A percentile compares a stretch with the other conserved stretches of the same genome.
Conservation (phyloP, 1,140 invertebrate genomes). For the Octopus sinensis region DNA sequence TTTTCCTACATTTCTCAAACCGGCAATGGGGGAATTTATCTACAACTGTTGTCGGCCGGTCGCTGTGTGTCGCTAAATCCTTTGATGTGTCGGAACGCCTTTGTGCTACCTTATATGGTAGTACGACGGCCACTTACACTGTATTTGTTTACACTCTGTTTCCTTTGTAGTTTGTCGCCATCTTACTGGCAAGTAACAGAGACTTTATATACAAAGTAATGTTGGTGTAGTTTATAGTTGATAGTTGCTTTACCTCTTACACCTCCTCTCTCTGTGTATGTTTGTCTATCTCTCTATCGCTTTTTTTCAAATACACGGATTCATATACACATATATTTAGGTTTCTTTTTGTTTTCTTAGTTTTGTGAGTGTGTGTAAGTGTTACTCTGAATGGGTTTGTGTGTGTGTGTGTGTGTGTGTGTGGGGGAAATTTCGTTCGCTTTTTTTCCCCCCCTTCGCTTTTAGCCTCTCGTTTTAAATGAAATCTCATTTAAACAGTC, state of each 20-base stretch:
- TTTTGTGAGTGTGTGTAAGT: not conserved
- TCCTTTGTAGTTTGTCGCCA: constrained; percentile 37
- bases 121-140: constrained; percentile 34
- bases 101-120: constrained; percentile 48
- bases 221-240: not conserved
- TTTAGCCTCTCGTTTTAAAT: not conserved
- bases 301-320: not conserved
- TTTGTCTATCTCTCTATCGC: constrained; percentile 18
- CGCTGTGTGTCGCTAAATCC: constrained; percentile 23
- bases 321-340: not conserved
- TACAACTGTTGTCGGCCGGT: not conserved
- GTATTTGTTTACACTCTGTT: constrained; percentile 46
- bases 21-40: not conserved
- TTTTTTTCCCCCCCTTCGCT: not conserved
- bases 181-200: constrained; percentile 30
- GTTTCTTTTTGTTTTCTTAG: not conserved
- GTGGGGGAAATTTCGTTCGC: not conserved
- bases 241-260: not conserved
- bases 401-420: not conserved
- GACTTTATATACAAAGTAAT: not conserved
- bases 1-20: not conserved
- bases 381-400: not conserved
- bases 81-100: constrained; percentile 44
- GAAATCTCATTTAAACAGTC: not conserved
- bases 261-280: constrained; percentile 19